Base-by-base conservation (phyloP, 2,888 invertebrate species). In the Yponomeuta plumbellus region DNA sequence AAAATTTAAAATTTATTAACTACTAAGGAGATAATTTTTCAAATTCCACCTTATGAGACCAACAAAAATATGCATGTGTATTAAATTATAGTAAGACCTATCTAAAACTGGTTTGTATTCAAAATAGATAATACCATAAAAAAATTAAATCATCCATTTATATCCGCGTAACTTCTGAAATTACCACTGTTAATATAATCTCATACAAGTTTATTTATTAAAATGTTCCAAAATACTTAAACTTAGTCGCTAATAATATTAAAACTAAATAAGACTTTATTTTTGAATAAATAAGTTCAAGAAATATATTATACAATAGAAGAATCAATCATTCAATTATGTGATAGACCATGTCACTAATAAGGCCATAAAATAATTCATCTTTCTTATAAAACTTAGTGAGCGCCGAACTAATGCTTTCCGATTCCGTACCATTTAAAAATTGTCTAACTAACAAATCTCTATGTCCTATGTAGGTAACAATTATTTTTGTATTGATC, bases 321-420 rank as follows among this genome's bases (percentile, higher is more conserved):
- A 59, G 11, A 23, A 59, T 59, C 21, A 22, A 20, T 21, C 34
- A 34, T 62, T 62, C 62, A 62, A 39, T 20, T 22, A 20, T 8
- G 26, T 34, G 34, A 34, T 52, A 21, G 23, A 59, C 44, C 61
- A 59, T 26, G 56, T 68, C 75, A 76, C 80, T 80, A 80, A 79
- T 81, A 84, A 85, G 80, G 82, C 81, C 81, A 79, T 84, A 85
- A 84, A 85, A 80, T 75, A 84, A 85, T 78, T 76, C 76, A 78
- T 80, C 75, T 79, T 74, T 76, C 34, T 17, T 34, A 78, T 79
- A 75, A 79, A 74, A 77, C 62, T 3, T 20, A 39, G 62, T 39
- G 34, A 39, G 62, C 39, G 11, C 62, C n/a, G 13, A 39, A n/a
- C n/a, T 26, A 20, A n/a, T 62, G n/a, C 39, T 39, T 59, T 11